Conservation (phyloP, 2,888 invertebrate species). For the Trilocha varians region DNA sequence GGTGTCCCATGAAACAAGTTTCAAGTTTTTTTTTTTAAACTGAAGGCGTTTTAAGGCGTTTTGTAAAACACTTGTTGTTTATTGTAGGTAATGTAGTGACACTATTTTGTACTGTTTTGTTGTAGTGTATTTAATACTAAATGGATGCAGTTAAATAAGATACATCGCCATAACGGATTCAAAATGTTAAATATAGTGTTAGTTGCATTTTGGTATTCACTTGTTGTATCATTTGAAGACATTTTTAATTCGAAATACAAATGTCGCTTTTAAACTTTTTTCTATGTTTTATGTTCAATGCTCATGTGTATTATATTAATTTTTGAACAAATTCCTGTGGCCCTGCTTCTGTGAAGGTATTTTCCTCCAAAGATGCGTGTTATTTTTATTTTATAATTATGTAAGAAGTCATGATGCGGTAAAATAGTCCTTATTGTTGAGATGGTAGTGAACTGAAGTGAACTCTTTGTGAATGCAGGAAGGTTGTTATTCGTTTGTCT, state of each 20-base stretch:
- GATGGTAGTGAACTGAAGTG: not conserved
- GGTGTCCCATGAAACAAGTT: too few species aligned
- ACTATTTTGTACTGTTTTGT: too few species aligned
- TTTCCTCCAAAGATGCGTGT: slow-evolving; percentile 65
- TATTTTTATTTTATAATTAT: slow-evolving; percentile 41
- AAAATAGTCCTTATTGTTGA: slow-evolving; percentile 8
- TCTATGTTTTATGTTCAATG: too few species aligned
- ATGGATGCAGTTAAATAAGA: not conserved
- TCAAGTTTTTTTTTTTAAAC: too few species aligned
- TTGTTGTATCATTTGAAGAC: not conserved
- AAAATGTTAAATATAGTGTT: not conserved
- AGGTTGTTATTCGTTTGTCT: slow-evolving; percentile 7
- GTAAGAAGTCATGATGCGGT: slow-evolving; percentile 11
- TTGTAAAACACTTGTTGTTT: too few species aligned
- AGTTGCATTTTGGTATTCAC: not conserved
- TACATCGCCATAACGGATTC: not conserved
- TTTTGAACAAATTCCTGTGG: slow-evolving; percentile 6
- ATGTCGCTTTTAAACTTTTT: too few species aligned
- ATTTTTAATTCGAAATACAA: too few species aligned
- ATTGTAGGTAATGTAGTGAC: too few species aligned
- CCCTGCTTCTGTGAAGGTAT: slow-evolving; percentile 15
- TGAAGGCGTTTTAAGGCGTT: too few species aligned
- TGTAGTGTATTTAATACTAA: too few species aligned
- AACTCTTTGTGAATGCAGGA: not conserved
- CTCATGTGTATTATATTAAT: not conserved